Conservation (phyloP, 2,888 invertebrate species). For the Polymixis flavicincta region DNA sequence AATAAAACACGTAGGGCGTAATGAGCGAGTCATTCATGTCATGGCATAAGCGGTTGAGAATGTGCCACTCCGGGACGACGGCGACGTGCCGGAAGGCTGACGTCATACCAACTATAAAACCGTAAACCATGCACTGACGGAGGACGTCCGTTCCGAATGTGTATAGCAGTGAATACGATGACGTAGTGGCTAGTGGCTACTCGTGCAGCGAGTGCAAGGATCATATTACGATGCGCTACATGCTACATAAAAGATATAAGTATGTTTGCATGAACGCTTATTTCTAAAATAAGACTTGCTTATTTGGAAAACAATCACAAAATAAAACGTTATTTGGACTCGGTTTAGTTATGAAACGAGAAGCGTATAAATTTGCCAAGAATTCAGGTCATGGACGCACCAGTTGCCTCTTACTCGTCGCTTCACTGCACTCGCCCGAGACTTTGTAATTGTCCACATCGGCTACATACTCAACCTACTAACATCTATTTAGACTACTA, state of each 20-base stretch:
- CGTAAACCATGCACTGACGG: conserved; percentile 80
- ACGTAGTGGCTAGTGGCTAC: conserved; percentile 68
- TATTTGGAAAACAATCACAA: conserved; percentile 70
- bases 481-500: conserved; percentile 55
- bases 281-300: conserved; percentile 20
- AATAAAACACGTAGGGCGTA: conserved; percentile 75
- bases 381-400: conserved; percentile 86
- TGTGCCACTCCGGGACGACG: conserved; percentile 70
- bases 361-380: conserved; percentile 81
- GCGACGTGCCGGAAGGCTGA: conserved; percentile 81
- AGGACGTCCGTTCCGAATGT: conserved; percentile 83
- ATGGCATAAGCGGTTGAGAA: conserved; percentile 78
- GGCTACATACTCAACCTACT: conserved; percentile 67
- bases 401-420: conserved; percentile 85
- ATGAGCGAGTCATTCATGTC: conserved; percentile 79
- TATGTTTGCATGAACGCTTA: conserved; percentile 18
- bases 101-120: conserved; percentile 82
- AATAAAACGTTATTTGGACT: conserved; percentile 72
- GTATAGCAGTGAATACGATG: conserved; percentile 75
- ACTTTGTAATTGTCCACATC: conserved; percentile 79
- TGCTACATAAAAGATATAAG: conserved; percentile 21
- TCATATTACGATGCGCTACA: conserved; percentile 61
- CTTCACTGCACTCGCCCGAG: conserved; percentile 84
- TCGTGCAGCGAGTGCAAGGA: conserved; percentile 71
- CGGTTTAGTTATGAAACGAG: conserved; percentile 80